Conservation (phyloP, 2,888 invertebrate genomes). For the Apotomis betuletana region DNA sequence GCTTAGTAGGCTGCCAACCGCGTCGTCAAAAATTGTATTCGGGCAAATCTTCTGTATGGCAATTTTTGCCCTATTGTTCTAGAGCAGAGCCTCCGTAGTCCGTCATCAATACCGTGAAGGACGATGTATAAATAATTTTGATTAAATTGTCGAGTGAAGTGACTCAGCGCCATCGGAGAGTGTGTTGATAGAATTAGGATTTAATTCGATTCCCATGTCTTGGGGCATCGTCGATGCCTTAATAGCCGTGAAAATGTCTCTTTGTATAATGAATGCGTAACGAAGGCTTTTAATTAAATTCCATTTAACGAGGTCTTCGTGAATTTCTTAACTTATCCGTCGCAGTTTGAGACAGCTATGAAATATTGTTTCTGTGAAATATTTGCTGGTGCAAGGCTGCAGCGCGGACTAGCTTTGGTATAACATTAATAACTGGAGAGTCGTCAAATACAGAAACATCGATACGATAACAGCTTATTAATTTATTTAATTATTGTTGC, state of each 20-base stretch:
- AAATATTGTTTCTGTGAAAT: constrained; percentile 3
- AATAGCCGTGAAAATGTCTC: constrained; percentile 19
- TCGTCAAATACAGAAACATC: no score
- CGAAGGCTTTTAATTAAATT: constrained; percentile 24
- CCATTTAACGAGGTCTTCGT: constrained; percentile 7
- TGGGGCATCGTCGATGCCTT: constrained; percentile 12
- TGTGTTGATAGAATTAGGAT: constrained; percentile 24
- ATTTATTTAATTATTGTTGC: no score
- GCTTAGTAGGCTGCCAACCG: no score
- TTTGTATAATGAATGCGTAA: constrained; percentile 19
- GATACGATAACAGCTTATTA: no score
- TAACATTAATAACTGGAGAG: no score
- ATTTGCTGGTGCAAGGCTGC: no score
- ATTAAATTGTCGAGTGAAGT: constrained; percentile 12
- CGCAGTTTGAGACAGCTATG: neutral
- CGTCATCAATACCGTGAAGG: no score
- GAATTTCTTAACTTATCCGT: neutral
- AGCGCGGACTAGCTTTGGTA: no score
- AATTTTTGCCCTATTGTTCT: no score
- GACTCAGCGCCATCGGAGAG: constrained; percentile 16
- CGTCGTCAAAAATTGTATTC: no score
- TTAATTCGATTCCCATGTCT: constrained; percentile 28
- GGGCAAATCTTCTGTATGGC: no score
- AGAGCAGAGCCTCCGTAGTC: no score
- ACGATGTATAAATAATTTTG: neutral